phyloP scores from a whole-genome alignment of 2,888 invertebrate species.

The Dryadula phaetusa region DNA sequence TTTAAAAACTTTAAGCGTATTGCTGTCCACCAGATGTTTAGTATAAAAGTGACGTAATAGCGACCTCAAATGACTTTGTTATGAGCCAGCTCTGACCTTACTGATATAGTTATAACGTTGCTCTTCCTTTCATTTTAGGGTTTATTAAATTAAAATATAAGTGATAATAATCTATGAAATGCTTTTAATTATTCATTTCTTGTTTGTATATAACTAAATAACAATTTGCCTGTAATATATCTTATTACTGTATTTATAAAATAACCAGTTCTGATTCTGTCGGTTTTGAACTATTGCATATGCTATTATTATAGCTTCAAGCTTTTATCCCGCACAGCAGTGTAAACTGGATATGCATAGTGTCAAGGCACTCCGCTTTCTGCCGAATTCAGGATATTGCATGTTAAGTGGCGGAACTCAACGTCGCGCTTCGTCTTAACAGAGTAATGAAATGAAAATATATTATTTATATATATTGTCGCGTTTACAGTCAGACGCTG shows the following conservation, averaged over 20 bases:
- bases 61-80: conserved; percentile 26
- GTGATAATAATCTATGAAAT: conserved; percentile 7
- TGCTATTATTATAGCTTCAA: no score
- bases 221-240: neutral
- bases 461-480: no score
- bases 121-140: conserved; percentile 2
- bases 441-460: no score
- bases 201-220: neutral
- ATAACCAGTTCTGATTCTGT: no score
- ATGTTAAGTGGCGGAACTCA: no score
- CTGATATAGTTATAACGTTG: conserved; percentile 18
- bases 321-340: no score
- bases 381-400: no score
- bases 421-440: no score
- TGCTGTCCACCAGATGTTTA: conserved; percentile 26
- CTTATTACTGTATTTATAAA: neutral
- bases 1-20: conserved; percentile 13
- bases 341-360: no score
- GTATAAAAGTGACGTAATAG: conserved; percentile 23
- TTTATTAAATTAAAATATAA: conserved; percentile 1
- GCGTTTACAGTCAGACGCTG: no score
- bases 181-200: neutral
- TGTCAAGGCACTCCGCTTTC: no score
- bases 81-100: conserved; percentile 10
- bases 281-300: no score